Evolutionary conservation across 2,113 vertebrate species (phyloP).

Genomic region (Rhabdornis inornatus): DNA sequence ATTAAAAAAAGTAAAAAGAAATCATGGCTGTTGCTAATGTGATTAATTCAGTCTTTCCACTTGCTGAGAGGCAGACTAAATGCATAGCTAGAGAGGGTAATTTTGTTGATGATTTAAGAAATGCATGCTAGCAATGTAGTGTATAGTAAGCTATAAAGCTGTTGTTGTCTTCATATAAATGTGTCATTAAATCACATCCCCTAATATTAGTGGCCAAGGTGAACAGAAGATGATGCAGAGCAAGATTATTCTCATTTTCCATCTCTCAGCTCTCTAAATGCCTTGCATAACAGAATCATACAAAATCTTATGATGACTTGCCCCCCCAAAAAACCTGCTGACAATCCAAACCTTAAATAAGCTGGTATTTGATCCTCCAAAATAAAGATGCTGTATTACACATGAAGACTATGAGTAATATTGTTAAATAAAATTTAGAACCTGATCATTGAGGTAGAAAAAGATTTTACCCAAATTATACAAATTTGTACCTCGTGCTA

Average conservation of each 20-base stretch:
- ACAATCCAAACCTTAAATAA: not conserved
- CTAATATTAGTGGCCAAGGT: not conserved
- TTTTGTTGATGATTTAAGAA: constrained; percentile 27
- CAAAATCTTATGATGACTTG: not conserved
- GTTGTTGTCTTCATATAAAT: not conserved
- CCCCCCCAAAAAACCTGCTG: accelerated
- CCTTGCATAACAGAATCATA: not conserved
- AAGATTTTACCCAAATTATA: not conserved
- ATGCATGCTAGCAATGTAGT: not conserved
- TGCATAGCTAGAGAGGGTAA: not conserved
- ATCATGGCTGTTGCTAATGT: not conserved
- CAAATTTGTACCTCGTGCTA: not conserved
- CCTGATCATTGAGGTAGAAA: not conserved
- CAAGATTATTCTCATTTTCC: not conserved
- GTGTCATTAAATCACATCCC: not conserved
- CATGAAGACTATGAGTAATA: not conserved
- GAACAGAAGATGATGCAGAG: not conserved
- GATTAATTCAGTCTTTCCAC: not conserved
- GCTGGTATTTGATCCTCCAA: not conserved
- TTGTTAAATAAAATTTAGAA: not conserved
- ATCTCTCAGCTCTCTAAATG: not conserved
- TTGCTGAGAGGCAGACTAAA: not conserved
- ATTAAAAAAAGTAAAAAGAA: not conserved
- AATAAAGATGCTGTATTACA: not conserved
- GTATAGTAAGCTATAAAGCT: not conserved